These are phyloP conservation scores for Solea senegalensis DNA, from an alignment of 2,113 vertebrate species.

Conservation along the genomic window DNA sequence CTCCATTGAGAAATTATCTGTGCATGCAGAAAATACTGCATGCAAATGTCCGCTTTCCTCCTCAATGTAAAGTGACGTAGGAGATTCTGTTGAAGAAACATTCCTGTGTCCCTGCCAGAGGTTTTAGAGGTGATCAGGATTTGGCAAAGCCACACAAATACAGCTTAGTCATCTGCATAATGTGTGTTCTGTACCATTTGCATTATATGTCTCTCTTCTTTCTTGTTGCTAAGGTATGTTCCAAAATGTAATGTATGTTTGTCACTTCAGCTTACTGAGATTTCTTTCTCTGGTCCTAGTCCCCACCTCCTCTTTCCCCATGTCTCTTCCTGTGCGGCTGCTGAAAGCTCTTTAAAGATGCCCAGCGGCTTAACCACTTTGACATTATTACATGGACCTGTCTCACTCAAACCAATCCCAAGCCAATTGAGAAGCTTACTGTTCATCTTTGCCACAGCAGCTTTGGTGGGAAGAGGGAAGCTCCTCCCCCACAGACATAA, in stretches of 20 bases:
- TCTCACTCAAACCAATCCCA: constrained; percentile 76
- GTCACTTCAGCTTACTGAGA: constrained; percentile 43
- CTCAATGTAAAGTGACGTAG: constrained; percentile 59
- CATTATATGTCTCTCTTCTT: constrained; percentile 9
- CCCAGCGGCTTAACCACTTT: constrained; percentile 75
- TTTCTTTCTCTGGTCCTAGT: constrained; percentile 17
- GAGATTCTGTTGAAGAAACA: constrained; percentile 64
- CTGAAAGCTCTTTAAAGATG: constrained; percentile 79
- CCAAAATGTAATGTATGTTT: background rate
- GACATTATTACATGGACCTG: constrained; percentile 78
- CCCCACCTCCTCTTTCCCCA: constrained; percentile 7
- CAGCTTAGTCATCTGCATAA: constrained; percentile 67
- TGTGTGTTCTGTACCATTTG: constrained; percentile 20
- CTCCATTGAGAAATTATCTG: too few relatives aligned
- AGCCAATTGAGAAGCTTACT: constrained; percentile 77
- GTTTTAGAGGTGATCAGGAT: constrained; percentile 54
- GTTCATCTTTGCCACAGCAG: constrained; percentile 57
- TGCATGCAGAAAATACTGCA: too few relatives aligned
- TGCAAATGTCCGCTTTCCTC: constrained; percentile 3
- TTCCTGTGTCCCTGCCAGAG: constrained; percentile 40
- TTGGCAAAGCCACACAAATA: constrained; percentile 37
- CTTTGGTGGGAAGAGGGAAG: constrained; percentile 50
- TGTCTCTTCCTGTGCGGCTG: constrained; percentile 42
- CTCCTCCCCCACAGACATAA: constrained; percentile 19
- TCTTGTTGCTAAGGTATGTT: constrained; percentile 8